phyloP scores from a whole-genome alignment of 2,888 invertebrate genomes.

The Linnaemya tessellans region DNA sequence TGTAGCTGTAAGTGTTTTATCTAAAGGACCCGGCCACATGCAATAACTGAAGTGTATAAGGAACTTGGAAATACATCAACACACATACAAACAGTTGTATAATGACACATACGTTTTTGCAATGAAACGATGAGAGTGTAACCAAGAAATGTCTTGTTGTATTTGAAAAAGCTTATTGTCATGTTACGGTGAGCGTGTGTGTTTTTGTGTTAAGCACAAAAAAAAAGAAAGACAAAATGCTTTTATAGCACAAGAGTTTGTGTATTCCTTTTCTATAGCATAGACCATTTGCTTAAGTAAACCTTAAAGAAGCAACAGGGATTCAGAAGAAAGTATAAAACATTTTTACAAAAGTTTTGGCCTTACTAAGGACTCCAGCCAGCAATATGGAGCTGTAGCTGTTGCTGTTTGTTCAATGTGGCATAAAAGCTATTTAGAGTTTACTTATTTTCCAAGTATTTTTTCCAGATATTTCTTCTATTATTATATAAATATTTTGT shows the following conservation, averaged over 20 bases:
- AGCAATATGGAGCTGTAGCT: slow-evolving; percentile 37
- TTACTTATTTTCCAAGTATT: slow-evolving; percentile 56
- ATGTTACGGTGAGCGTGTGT: slow-evolving; percentile 43
- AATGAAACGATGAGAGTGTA: slow-evolving; percentile 34
- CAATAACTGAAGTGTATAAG: slow-evolving; percentile 63
- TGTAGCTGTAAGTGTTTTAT: slow-evolving; percentile 34
- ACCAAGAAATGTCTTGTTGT: slow-evolving; percentile 65
- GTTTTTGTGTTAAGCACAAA: slow-evolving; percentile 22
- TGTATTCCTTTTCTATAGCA: background rate
- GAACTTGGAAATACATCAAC: slow-evolving; percentile 16
- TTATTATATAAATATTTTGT: slow-evolving; percentile 65
- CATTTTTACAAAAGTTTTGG: slow-evolving; percentile 52
- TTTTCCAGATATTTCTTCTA: slow-evolving; percentile 44
- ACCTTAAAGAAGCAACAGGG: slow-evolving; percentile 76
- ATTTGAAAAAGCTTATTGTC: slow-evolving; percentile 65
- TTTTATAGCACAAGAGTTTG: slow-evolving; percentile 37
- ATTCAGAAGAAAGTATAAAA: slow-evolving; percentile 29
- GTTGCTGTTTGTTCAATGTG: slow-evolving; percentile 57
- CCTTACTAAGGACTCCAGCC: slow-evolving; percentile 33
- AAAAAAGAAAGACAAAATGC: slow-evolving; percentile 25
- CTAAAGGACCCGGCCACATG: slow-evolving; percentile 58
- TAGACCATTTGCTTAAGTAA: slow-evolving; percentile 81
- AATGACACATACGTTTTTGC: slow-evolving; percentile 10
- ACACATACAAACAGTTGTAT: background rate
- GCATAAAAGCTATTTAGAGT: slow-evolving; percentile 72